Conservation (phyloP, 1,140 invertebrate genomes). For the Hycleus phaleratus region DNA sequence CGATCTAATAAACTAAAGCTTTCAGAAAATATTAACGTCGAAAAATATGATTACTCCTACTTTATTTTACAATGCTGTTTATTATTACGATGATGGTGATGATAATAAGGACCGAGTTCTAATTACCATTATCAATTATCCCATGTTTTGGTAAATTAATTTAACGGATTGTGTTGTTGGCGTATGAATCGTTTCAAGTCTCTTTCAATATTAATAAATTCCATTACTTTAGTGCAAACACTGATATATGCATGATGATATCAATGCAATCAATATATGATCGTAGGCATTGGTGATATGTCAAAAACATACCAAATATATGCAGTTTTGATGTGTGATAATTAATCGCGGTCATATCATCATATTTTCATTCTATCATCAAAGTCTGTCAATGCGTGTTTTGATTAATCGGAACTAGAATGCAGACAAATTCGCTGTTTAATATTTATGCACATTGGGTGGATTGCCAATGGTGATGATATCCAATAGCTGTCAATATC, state of each 20-base stretch:
- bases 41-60: no score
- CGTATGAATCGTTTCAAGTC: not conserved
- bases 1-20: no score
- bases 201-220: not conserved
- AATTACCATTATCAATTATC: no score
- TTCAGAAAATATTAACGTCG: no score
- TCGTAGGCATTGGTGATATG: constrained; percentile 12
- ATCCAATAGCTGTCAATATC: no score
- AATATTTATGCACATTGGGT: constrained; percentile 11
- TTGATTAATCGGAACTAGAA: constrained; percentile 32
- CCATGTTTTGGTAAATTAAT: not conserved
- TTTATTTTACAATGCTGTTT: no score
- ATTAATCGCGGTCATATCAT: constrained; percentile 35
- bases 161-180: not conserved
- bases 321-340: constrained; percentile 26
- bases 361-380: constrained; percentile 35
- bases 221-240: not conserved
- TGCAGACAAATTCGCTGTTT: constrained; percentile 19
- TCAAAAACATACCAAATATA: constrained; percentile 22
- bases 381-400: constrained; percentile 31
- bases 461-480: not conserved
- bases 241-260: constrained; percentile 19
- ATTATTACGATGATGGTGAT: no score
- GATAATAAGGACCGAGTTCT: no score
- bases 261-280: constrained; percentile 15